Evolutionary conservation across 2,888 invertebrate species (phyloP).

Genomic region (Tromatobia lineatoria): DNA sequence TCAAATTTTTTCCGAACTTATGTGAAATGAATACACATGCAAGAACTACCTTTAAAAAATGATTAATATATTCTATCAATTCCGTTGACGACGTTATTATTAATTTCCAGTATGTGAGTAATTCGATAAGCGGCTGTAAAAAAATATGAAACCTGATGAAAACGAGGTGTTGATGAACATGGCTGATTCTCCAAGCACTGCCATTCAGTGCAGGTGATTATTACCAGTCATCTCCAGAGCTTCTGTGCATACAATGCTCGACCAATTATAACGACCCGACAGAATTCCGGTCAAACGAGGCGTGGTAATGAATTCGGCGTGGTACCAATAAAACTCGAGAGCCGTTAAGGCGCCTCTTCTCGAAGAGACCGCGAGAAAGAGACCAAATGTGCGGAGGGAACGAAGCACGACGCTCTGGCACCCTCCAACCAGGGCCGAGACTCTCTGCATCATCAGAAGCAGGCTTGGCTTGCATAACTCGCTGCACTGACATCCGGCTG

Average conservation of each 20-base stretch:
- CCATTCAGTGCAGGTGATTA: constrained; percentile 22
- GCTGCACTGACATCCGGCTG: constrained; percentile 56
- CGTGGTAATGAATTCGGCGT: constrained; percentile 80
- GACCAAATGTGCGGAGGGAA: constrained; percentile 11
- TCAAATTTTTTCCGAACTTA: no score
- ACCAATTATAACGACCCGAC: constrained; percentile 76
- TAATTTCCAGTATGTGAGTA: not conserved
- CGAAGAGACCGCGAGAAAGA: constrained; percentile 55
- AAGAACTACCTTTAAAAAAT: no score
- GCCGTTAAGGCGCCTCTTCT: constrained; percentile 73
- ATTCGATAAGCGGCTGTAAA: not conserved
- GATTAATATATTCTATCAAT: not conserved
- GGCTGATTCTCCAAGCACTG: not conserved
- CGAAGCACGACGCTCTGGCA: constrained; percentile 48
- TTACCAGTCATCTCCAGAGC: constrained; percentile 28
- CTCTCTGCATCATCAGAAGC: constrained; percentile 34
- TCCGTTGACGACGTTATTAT: no score
- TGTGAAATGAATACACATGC: no score
- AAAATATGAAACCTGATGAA: constrained; percentile 1
- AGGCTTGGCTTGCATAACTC: constrained; percentile 43
- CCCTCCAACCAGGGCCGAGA: constrained; percentile 48
- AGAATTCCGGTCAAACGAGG: constrained; percentile 77
- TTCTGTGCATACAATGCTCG: constrained; percentile 50
- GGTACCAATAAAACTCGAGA: constrained; percentile 77
- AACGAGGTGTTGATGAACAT: constrained; percentile 7